phyloP scores from a whole-genome alignment of 2,797 vertebrate species.

The Margarornis squamiger region DNA sequence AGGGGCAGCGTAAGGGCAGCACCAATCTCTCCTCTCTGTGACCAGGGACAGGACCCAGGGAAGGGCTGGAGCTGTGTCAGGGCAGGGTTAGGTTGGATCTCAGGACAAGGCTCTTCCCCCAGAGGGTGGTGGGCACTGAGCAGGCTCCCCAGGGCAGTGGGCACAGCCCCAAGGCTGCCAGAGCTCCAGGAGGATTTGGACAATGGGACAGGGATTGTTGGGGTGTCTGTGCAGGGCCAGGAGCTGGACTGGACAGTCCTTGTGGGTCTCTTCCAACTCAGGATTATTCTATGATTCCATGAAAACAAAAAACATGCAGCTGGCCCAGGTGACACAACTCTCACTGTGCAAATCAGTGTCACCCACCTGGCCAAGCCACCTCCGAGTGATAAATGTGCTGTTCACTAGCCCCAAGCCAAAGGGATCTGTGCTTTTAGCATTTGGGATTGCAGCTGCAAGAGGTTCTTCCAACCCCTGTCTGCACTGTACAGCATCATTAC shows the following conservation, averaged over 20 bases:
- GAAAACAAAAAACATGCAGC: accelerated
- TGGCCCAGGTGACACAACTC: background rate
- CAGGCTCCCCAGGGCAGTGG: background rate
- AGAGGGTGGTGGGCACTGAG: background rate
- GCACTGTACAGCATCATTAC: accelerated
- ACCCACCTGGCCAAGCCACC: background rate
- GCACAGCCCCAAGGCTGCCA: background rate
- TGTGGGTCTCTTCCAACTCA: background rate
- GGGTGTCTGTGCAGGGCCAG: background rate
- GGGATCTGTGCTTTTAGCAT: background rate
- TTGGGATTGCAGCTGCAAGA: background rate
- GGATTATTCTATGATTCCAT: background rate
- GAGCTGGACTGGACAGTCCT: accelerated
- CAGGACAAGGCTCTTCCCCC: background rate
- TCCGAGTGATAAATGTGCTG: accelerated
- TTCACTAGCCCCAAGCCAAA: background rate
- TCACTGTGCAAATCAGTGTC: background rate
- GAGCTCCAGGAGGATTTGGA: accelerated
- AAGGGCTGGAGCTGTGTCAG: background rate
- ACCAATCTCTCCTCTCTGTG: background rate
- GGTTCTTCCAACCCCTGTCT: background rate
- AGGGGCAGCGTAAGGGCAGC: background rate
- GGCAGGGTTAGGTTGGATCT: accelerated
- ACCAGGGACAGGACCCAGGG: background rate
- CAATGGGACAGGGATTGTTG: accelerated